These are phyloP conservation scores for Rhombomys opimus DNA, from an alignment of 2,113 vertebrate species.

Conservation along the genomic window DNA sequence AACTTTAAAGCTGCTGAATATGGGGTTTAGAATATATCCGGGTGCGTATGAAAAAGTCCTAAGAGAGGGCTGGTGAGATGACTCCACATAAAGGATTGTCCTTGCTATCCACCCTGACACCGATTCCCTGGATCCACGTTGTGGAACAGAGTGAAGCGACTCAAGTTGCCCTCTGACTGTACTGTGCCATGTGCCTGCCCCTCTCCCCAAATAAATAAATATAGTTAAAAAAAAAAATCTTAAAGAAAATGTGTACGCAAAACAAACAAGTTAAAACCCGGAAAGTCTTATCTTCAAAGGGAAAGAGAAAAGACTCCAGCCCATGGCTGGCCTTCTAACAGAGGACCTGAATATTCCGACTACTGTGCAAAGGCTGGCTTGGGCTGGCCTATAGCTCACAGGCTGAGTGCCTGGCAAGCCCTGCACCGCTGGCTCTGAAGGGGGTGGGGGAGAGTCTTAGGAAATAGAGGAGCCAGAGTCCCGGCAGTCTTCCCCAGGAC, in stretches of 20 bases:
- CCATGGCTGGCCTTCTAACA: not conserved
- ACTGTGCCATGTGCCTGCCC: not conserved
- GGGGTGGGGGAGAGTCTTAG: not conserved
- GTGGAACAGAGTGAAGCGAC: too few relatives aligned
- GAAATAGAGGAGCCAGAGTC: not conserved
- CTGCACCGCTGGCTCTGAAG: not conserved
- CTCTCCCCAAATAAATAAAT: not conserved
- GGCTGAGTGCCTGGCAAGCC: not conserved
- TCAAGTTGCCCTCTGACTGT: not conserved
- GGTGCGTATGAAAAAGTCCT: not conserved
- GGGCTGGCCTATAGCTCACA: not conserved
- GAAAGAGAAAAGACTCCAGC: not conserved
- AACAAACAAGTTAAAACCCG: not conserved
- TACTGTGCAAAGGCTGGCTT: not conserved
- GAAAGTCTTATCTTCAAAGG: slow-evolving; percentile 1
- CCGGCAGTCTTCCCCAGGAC: not conserved
- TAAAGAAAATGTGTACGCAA: not conserved
- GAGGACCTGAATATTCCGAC: not conserved
- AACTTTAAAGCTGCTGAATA: not conserved
- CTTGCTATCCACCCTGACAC: not conserved
- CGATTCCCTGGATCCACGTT: too few relatives aligned
- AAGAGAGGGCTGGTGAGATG: not conserved
- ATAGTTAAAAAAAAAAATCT: not conserved
- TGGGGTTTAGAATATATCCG: not conserved
- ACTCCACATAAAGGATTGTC: not conserved